These are phyloP conservation scores for Coptodon bakossiorum DNA, from an alignment of 2,113 vertebrate species.

Conservation along the genomic window DNA sequence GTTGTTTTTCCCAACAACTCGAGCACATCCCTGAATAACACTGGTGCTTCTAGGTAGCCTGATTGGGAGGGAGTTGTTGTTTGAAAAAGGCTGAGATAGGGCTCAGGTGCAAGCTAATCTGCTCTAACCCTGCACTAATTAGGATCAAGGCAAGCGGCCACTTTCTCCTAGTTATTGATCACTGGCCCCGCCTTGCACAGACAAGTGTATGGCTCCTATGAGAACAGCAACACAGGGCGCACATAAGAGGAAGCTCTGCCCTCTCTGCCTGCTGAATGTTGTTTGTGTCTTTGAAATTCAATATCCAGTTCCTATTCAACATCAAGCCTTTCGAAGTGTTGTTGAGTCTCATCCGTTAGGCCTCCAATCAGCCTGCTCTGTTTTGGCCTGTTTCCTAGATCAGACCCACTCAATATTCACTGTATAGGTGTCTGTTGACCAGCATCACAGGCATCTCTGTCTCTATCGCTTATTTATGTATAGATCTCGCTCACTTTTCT, in stretches of 20 bases:
- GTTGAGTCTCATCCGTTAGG: background rate
- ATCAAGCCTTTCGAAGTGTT: slow-evolving; percentile 1
- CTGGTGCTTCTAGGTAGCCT: slow-evolving; percentile 8
- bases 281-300: slow-evolving; percentile 56
- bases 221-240: background rate
- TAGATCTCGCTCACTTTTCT: background rate
- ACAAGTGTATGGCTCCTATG: slow-evolving; percentile 3
- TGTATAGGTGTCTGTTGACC: background rate
- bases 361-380: background rate
- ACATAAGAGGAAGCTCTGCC: background rate
- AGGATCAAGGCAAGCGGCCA: slow-evolving; percentile 52
- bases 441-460: background rate
- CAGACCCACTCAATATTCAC: background rate
- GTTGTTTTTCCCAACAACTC: background rate
- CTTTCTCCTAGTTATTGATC: slow-evolving; percentile 56
- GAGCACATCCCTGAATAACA: background rate
- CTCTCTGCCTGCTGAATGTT: background rate
- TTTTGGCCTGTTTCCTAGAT: background rate
- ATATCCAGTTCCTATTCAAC: slow-evolving; percentile 15
- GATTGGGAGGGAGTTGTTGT: slow-evolving; percentile 41
- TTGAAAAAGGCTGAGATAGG: slow-evolving; percentile 25
- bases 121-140: slow-evolving; percentile 58
- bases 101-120: slow-evolving; percentile 61
- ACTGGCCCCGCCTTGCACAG: background rate
- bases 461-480: background rate